phyloP scores from a whole-genome alignment of 2,888 invertebrate species.

The Clepsis dumicolana region DNA sequence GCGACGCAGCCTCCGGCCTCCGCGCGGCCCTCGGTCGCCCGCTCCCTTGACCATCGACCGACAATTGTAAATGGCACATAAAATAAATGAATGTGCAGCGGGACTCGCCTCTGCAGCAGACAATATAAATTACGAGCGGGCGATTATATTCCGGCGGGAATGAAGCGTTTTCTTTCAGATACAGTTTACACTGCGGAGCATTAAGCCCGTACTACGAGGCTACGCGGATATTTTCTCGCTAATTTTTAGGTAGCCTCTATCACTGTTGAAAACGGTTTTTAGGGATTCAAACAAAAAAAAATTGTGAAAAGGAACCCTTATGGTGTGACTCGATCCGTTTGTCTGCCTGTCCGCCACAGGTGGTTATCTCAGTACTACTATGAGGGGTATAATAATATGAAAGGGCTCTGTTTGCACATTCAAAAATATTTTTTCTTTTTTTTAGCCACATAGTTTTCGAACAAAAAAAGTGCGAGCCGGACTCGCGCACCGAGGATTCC shows the following conservation, averaged over 20 bases:
- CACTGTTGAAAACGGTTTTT: no score
- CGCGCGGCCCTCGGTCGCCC: slow-evolving; percentile 58
- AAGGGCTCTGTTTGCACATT: no score
- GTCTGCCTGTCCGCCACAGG: no score
- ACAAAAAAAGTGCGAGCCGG: no score
- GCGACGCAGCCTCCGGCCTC: slow-evolving; percentile 59
- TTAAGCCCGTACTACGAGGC: not conserved
- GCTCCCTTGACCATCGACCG: slow-evolving; percentile 87
- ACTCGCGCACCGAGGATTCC: no score
- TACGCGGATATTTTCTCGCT: not conserved
- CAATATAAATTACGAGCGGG: slow-evolving; percentile 87
- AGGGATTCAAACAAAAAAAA: no score
- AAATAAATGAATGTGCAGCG: slow-evolving; percentile 87
- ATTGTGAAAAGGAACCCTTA: no score
- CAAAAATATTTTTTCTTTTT: no score
- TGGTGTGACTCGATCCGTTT: no score
- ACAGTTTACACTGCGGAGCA: slow-evolving; percentile 53
- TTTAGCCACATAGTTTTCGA: no score
- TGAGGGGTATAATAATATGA: no score
- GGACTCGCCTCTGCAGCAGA: slow-evolving; percentile 87
- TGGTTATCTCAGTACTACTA: no score
- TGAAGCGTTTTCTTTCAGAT: slow-evolving; percentile 84
- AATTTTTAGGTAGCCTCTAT: not conserved
- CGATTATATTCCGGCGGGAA: slow-evolving; percentile 87
- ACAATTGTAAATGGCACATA: slow-evolving; percentile 88